phyloP scores from a whole-genome alignment of 30 jellyfish, hydroid and myxozoan species.

The Hydra vulgaris region DNA sequence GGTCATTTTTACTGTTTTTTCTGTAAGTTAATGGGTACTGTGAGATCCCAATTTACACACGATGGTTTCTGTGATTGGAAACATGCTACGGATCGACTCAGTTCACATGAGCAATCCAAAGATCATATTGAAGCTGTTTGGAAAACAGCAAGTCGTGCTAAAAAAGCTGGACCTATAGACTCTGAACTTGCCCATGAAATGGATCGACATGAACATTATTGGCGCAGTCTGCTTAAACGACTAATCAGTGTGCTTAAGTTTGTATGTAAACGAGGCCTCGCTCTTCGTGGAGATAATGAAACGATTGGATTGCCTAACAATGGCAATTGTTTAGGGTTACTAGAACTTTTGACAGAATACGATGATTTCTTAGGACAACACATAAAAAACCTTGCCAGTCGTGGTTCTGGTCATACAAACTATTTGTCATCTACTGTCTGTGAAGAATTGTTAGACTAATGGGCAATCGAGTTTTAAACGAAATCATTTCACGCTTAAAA shows the following conservation, averaged over 20 bases:
- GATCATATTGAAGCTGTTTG: not conserved
- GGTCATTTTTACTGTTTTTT: slow-evolving; percentile 1
- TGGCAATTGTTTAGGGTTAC: not conserved
- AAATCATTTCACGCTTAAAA: not conserved
- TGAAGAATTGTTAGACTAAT: not conserved
- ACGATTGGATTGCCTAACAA: not conserved
- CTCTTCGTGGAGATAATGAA: slow-evolving; percentile 4
- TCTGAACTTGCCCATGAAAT: not conserved
- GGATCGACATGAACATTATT: not conserved
- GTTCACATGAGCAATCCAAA: not conserved
- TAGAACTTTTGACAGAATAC: slow-evolving; percentile 4
- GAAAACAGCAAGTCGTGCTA: not conserved
- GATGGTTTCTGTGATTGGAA: not conserved
- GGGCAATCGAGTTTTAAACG: not conserved
- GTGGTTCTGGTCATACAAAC: not conserved
- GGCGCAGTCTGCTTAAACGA: not conserved
- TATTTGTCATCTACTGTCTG: slow-evolving; percentile 1
- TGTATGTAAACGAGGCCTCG: not conserved
- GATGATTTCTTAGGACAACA: slow-evolving; percentile 1
- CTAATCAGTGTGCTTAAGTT: not conserved
- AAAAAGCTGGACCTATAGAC: not conserved
- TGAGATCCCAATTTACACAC: no score
- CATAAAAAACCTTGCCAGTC: not conserved
- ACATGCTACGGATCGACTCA: not conserved
- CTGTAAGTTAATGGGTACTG: slow-evolving; percentile 2